Evolutionary conservation across 2,888 invertebrate species (phyloP).

Genomic region (Stenichneumon culpator): DNA sequence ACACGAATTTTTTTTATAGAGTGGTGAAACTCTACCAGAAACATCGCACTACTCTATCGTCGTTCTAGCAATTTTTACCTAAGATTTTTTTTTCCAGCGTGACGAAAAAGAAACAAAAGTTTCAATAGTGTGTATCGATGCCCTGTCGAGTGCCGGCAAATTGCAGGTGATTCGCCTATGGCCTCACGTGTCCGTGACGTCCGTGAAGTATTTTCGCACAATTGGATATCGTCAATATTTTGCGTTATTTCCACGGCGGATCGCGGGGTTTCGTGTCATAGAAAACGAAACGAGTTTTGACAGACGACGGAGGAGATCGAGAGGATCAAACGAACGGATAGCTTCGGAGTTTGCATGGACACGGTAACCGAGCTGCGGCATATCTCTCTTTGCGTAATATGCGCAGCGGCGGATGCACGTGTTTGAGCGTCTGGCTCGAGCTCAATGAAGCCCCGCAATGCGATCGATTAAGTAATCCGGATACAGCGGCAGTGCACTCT

Average conservation of each 20-base stretch:
- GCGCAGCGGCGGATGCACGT: constrained; percentile 27
- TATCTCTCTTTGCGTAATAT: constrained; percentile 51
- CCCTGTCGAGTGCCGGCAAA: neutral
- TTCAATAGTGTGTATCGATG: neutral
- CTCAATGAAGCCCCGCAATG: constrained; percentile 64
- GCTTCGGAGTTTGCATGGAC: constrained; percentile 13
- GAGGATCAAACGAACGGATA: constrained; percentile 37
- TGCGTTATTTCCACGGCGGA: neutral
- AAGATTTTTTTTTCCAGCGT: too few species aligned
- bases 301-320: neutral
- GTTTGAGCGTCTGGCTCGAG: constrained; percentile 49
- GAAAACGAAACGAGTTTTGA: constrained; percentile 37
- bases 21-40: too few species aligned
- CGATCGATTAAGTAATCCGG: constrained; percentile 68
- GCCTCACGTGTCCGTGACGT: neutral
- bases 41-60: too few species aligned
- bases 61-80: too few species aligned
- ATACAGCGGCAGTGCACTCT: constrained; percentile 24
- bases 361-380: constrained; percentile 42
- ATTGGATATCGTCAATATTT: constrained; percentile 30
- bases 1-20: too few species aligned
- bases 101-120: too few species aligned
- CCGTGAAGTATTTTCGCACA: neutral
- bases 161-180: neutral
- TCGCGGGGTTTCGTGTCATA: constrained; percentile 19